Conservation (phyloP, 2,888 invertebrate species). For the Pyrocoelia pectoralis region DNA sequence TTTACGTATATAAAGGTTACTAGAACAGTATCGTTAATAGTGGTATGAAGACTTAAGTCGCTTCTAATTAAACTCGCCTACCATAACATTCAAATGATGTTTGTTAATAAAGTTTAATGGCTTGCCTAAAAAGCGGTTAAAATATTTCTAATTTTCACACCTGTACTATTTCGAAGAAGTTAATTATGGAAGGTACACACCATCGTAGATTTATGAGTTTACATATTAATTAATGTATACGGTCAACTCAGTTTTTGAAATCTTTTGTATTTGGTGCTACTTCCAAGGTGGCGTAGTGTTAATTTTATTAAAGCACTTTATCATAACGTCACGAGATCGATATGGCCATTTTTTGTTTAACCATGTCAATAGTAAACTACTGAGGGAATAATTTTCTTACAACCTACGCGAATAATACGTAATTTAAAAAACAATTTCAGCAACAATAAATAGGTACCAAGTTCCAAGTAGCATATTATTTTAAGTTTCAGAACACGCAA, state of each 20-base stretch:
- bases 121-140: conserved; percentile 49
- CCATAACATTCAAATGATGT: conserved; percentile 35
- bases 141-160: conserved; percentile 52
- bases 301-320: not conserved
- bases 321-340: too few species aligned
- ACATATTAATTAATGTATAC: conserved; percentile 42
- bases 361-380: too few species aligned
- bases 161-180: conserved; percentile 50
- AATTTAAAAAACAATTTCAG: not conserved
- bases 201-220: conserved; percentile 48
- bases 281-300: not conserved
- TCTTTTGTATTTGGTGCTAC: not conserved
- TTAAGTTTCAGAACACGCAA: conserved; percentile 38
- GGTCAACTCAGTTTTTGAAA: conserved; percentile 17
- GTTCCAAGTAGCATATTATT: conserved; percentile 20
- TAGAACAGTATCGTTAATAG: too few species aligned
- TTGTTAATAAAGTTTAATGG: conserved; percentile 50
- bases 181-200: conserved; percentile 44
- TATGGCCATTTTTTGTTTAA: too few species aligned
- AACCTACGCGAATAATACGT: not conserved
- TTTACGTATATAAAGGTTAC: too few species aligned
- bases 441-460: not conserved
- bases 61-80: not conserved
- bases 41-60: too few species aligned
- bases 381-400: too few species aligned